Evolutionary conservation across 2,888 invertebrate species (phyloP), one percentile per base, ranked within the genome.

Genomic region (Philereme transversata): DNA sequence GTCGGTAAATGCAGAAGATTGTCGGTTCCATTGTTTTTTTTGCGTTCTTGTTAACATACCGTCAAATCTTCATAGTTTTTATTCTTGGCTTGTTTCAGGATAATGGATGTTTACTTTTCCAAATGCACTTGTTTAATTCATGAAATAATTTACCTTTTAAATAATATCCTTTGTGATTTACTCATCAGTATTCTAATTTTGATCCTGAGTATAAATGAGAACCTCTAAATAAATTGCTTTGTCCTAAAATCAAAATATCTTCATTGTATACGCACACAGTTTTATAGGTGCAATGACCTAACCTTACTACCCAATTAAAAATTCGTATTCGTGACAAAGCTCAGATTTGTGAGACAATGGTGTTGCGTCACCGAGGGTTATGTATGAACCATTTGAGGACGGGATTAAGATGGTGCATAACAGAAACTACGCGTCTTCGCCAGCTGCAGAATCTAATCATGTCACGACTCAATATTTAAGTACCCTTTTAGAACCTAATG

Each of bases 211-310:
- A 46, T 46, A 45, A 49, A 53, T 34, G 34, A 46, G 10, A 44
- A 34, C 50, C 34, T 53, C 9, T 9, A 38, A 38, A 36, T 55
- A 34, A 38, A 54, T 40, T 41, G 45, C 49, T 52, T 63, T 59
- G 48, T 52, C 48, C 45, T 52, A 10, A 41, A 56, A 52, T 49
- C 52, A 45, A 57, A 53, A 45, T 41, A 34, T 36, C 10, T 53
- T 44, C 51, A 43, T 51, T 49, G 47, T 59, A 5, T 10, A 2
- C 11, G 10, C 7, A 33, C 45, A 51, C 51, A 53, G 60, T 60
- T 60, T 46, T 34, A 48, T 59, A 46, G 41, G 67, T 60, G 51
- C 67, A 67, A 60, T 58, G 67, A 63, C 57, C 63, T 56, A 58
- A 62, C 47, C 56, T 55, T 59, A 65, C 56, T 48, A 44, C 52